Conservation (phyloP, 92 coral and sea anemone genomes). For the Palythoa caribaeorum region DNA sequence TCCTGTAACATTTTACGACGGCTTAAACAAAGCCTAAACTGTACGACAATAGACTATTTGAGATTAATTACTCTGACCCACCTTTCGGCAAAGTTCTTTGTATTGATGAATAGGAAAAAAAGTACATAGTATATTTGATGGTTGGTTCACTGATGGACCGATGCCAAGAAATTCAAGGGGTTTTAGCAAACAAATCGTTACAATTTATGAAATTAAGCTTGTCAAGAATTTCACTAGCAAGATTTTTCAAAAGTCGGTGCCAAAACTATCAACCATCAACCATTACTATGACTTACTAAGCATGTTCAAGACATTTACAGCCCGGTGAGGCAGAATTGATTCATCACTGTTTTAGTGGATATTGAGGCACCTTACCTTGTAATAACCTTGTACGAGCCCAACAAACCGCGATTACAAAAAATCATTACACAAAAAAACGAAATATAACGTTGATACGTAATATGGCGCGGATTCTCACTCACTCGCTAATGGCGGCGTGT, state of each 20-base stretch:
- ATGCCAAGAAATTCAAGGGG: slow-evolving; percentile 6
- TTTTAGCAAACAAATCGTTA: not conserved
- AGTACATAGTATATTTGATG: not conserved
- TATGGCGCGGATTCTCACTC: not conserved
- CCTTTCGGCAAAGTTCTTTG: slow-evolving; percentile 44
- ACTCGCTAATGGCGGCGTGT: not conserved
- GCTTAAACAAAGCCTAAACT: not conserved
- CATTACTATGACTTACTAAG: too few species aligned
- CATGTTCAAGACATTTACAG: too few species aligned
- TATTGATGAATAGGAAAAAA: not conserved
- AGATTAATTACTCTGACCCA: slow-evolving; percentile 16
- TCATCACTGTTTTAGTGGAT: not conserved
- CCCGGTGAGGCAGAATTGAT: not conserved
- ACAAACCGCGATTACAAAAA: not conserved
- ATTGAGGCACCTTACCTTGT: not conserved
- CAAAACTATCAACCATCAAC: too few species aligned
- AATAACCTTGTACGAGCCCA: not conserved
- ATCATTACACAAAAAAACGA: not conserved
- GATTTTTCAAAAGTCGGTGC: not conserved
- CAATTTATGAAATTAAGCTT: not conserved
- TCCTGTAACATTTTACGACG: not conserved
- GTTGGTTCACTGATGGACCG: not conserved
- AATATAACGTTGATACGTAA: not conserved
- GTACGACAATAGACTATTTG: slow-evolving; percentile 4
- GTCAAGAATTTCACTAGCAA: not conserved